Evolutionary conservation across 2,797 vertebrate species (phyloP).

Genomic region (Masticophis lateralis): DNA sequence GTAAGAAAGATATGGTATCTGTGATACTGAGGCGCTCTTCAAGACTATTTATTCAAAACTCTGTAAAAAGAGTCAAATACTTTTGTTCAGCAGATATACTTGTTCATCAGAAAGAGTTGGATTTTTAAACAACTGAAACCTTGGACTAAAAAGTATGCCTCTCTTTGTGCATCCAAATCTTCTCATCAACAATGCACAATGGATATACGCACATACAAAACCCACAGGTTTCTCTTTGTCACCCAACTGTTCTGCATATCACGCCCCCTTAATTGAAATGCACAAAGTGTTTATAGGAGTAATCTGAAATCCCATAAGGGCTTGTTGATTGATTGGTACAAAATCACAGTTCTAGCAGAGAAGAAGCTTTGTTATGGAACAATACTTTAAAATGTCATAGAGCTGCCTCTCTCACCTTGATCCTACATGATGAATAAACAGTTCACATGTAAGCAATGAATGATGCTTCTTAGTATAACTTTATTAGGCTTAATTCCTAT

Average conservation of each 20-base stretch:
- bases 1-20: not conserved
- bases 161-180: conserved; percentile 39
- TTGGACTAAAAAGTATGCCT: not conserved
- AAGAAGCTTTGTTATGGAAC: conserved; percentile 26
- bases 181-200: conserved; percentile 35
- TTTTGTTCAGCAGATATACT: conserved; percentile 31
- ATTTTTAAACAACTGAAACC: conserved; percentile 19
- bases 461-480: conserved; percentile 30
- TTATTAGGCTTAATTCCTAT: conserved; percentile 49
- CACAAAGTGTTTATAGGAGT: not conserved
- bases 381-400: conserved; percentile 2
- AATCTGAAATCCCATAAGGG: not conserved
- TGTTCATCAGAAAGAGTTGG: conserved; percentile 46
- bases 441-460: conserved; percentile 54
- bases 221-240: not conserved
- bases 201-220: not conserved
- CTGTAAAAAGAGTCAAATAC: conserved; percentile 36
- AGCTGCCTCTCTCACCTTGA: conserved; percentile 49
- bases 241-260: not conserved
- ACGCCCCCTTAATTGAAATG: not conserved
- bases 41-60: conserved; percentile 22
- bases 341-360: conserved; percentile 4
- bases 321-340: not conserved
- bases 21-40: conserved; percentile 21
- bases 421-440: conserved; percentile 39